phyloP scores from a whole-genome alignment of 2,113 vertebrate species.

The Larimichthys crocea region DNA sequence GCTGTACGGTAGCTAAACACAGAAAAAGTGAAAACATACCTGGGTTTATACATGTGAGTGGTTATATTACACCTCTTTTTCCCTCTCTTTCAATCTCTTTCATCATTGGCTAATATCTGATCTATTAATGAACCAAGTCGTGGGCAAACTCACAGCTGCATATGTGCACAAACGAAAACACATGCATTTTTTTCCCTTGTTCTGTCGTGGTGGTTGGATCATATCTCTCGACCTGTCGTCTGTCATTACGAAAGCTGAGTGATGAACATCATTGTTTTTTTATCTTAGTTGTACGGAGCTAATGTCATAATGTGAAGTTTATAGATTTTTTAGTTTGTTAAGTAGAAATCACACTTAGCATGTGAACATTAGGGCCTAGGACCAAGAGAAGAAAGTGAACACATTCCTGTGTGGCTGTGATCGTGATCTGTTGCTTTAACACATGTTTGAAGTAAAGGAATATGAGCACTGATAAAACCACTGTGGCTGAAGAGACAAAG shows the following conservation, averaged over 20 bases:
- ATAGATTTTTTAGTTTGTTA: neutral
- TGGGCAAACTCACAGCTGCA: no score
- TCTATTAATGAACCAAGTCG: conserved; percentile 11
- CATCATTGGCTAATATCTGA: neutral
- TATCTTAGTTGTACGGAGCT: neutral
- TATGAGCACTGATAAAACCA: neutral
- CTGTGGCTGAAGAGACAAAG: conserved; percentile 8
- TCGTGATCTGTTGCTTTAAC: neutral
- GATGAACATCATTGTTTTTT: conserved; percentile 40
- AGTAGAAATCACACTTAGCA: neutral
- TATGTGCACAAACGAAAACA: conserved; percentile 1
- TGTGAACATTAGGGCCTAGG: neutral
- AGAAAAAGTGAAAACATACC: no score
- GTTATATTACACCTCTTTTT: conserved; percentile 1
- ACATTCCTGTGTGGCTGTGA: neutral
- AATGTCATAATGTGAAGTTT: neutral
- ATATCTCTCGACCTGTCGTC: neutral
- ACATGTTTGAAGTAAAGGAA: conserved; percentile 2
- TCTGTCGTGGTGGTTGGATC: conserved; percentile 11
- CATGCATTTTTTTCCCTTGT: neutral
- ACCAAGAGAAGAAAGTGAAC: neutral
- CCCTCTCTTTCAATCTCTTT: neutral
- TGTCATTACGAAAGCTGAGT: conserved; percentile 13
- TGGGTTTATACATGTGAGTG: neutral
- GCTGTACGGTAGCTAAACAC: neutral